A percentile compares a stretch with the other conserved stretches of the same genome.
Conservation (phyloP, 2,888 invertebrate genomes). For the Trachelus iudaicus region DNA sequence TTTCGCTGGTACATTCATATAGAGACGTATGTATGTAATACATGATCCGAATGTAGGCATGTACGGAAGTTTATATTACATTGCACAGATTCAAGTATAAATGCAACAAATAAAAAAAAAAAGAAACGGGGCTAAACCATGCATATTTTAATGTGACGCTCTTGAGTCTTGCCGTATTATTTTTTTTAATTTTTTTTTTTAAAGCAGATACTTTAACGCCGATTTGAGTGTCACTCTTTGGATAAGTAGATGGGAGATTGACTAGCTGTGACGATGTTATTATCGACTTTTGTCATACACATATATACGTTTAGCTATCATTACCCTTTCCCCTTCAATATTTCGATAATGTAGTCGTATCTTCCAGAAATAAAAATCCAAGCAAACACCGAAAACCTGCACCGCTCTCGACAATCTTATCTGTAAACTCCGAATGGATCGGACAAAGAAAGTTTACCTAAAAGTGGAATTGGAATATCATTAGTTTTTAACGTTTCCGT, state of each 20-base stretch:
- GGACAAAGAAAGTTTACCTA: not conserved
- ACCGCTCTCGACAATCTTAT: not conserved
- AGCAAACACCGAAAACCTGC: not conserved
- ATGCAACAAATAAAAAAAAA: not conserved
- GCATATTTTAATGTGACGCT: not conserved
- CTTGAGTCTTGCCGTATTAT: not conserved
- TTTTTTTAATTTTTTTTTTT: not conserved
- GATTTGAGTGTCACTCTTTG: not conserved
- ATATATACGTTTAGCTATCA: not conserved
- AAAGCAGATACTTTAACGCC: not conserved
- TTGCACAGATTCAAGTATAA: not conserved
- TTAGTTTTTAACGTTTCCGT: not conserved
- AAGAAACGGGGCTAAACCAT: not conserved
- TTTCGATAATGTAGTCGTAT: too few species aligned
- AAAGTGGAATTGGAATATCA: not conserved
- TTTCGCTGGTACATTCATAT: not conserved
- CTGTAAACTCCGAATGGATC: not conserved
- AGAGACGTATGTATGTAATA: not conserved
- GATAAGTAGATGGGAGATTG: not conserved
- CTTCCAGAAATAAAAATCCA: not conserved
- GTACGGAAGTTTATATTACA: not conserved
- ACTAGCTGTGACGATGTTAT: not conserved
- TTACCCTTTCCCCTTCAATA: too few species aligned
- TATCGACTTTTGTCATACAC: not conserved
- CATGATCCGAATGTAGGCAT: not conserved